Percentiles rank a stretch among this genome's conserved stretches.
Conservation (phyloP, 2,888 invertebrate genomes). For the Leptinotarsa tumamoca region DNA sequence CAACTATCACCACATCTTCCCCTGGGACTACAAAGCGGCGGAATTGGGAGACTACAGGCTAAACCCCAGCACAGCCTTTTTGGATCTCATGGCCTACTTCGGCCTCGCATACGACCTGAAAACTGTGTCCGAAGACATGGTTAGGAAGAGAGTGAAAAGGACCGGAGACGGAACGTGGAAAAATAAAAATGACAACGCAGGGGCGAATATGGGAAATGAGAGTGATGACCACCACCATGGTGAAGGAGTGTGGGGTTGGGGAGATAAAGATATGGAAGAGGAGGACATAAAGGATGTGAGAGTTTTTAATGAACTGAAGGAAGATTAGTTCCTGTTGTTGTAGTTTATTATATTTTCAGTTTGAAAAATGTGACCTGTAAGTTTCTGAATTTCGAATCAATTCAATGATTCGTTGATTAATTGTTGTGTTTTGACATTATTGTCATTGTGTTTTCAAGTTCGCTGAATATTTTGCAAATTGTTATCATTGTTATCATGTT, state of each 20-base stretch:
- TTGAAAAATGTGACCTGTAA: too few species aligned
- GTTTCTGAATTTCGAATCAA: too few species aligned
- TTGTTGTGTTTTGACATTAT: too few species aligned
- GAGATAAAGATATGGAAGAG: conserved; percentile 79
- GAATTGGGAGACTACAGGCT: conserved; percentile 75
- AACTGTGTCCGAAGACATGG: conserved; percentile 76
- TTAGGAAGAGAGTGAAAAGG: conserved; percentile 73
- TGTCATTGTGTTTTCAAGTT: too few species aligned
- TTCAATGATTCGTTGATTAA: too few species aligned
- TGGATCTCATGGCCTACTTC: conserved; percentile 63
- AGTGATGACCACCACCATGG: conserved; percentile 61
- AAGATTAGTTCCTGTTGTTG: conserved; percentile 29
- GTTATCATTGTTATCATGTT: too few species aligned
- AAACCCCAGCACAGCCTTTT: conserved; percentile 59
- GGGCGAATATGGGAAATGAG: conserved; percentile 29
- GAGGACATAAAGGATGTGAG: conserved; percentile 70
- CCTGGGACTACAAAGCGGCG: conserved; percentile 92
- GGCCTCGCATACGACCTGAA: conserved; percentile 90
- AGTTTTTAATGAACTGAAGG: conserved; percentile 53
- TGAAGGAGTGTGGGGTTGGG: conserved; percentile 85
- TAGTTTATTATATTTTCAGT: conserved; percentile 15
- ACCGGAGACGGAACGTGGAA: conserved; percentile 50
- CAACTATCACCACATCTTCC: conserved; percentile 94
- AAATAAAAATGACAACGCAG: conserved; percentile 20
- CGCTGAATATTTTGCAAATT: too few species aligned